Conservation (phyloP, 2,113 vertebrate species). For the Aegypius monachus region DNA sequence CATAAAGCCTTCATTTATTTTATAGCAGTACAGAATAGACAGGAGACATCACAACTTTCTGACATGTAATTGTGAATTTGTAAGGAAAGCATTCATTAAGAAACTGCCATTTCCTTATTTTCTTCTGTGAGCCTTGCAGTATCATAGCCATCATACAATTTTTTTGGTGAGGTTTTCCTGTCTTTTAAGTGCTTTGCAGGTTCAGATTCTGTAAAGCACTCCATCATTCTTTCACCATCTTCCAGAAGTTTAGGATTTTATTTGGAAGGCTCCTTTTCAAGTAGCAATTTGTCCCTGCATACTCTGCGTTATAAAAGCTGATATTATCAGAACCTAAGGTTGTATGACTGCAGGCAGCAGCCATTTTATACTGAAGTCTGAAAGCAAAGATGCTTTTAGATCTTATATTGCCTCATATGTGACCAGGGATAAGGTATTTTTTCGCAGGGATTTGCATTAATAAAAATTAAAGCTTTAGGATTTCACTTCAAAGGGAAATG, state of each 20-base stretch:
- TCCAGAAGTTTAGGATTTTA: background rate
- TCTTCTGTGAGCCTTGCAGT: background rate
- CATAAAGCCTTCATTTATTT: background rate
- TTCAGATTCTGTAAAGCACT: background rate
- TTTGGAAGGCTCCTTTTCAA: background rate
- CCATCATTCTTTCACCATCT: background rate
- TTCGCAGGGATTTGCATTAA: constrained; percentile 48
- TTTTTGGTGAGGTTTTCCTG: background rate
- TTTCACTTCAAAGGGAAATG: constrained; percentile 58
- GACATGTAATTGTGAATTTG: background rate
- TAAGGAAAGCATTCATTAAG: background rate
- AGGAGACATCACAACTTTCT: background rate
- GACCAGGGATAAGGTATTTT: constrained; percentile 44
- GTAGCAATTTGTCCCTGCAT: background rate
- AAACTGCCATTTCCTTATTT: background rate
- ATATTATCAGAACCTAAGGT: background rate
- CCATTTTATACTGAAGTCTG: background rate
- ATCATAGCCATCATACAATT: background rate
- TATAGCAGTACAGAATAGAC: background rate
- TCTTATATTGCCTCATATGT: background rate
- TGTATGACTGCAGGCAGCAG: background rate
- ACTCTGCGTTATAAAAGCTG: background rate
- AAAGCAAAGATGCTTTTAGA: constrained; percentile 29
- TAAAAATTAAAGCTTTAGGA: constrained; percentile 57
- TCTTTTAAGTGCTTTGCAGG: background rate